These are phyloP conservation scores for Actenoides lindsayi DNA, from an alignment of 2,113 vertebrate species.

Conservation along the genomic window DNA sequence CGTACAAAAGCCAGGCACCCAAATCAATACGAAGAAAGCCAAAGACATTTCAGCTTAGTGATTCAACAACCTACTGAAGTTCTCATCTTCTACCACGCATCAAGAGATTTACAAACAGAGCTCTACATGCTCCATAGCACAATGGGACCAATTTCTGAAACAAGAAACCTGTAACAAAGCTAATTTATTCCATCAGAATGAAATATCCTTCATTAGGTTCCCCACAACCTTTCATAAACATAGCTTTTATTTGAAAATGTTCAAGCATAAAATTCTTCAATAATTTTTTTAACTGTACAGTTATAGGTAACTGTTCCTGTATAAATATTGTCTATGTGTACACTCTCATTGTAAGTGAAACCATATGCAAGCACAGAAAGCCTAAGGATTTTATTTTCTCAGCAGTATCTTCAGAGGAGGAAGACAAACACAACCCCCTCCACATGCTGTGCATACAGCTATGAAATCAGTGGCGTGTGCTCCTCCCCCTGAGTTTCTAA, in stretches of 20 bases:
- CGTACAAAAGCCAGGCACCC: neutral
- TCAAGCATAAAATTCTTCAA: constrained; percentile 31
- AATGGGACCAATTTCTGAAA: constrained; percentile 43
- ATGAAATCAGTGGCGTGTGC: neutral
- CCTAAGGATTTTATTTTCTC: neutral
- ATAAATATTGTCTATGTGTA: neutral
- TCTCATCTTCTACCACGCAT: neutral
- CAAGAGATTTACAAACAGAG: constrained; percentile 1
- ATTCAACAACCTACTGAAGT: constrained; percentile 3
- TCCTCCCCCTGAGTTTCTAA: neutral
- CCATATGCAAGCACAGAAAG: neutral
- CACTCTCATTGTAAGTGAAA: neutral
- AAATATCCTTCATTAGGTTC: constrained; percentile 35
- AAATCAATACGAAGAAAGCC: neutral
- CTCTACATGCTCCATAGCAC: constrained; percentile 15
- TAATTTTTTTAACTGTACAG: constrained; percentile 31
- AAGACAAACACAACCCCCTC: neutral
- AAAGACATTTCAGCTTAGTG: neutral
- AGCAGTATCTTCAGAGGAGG: neutral
- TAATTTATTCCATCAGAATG: constrained; percentile 50
- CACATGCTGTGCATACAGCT: neutral
- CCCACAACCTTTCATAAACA: constrained; percentile 14
- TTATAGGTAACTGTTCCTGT: constrained; percentile 5
- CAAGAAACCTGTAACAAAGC: constrained; percentile 26
- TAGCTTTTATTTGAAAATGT: constrained; percentile 40